Evolutionary conservation across 2,113 vertebrate genomes (phyloP).

Genomic region (Dasyprocta punctata): DNA sequence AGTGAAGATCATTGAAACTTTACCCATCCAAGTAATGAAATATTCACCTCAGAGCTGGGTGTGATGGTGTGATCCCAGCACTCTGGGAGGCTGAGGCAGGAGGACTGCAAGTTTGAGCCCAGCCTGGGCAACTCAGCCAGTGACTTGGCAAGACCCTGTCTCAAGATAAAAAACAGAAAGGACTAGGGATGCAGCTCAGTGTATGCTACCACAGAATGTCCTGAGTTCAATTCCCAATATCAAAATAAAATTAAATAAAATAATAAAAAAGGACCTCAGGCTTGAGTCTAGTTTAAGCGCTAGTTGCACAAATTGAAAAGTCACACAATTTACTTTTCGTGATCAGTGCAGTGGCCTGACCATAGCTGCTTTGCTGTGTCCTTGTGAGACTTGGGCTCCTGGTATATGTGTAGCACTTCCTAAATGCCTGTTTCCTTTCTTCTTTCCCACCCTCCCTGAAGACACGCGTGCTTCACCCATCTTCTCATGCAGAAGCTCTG

Average conservation of each 20-base stretch:
- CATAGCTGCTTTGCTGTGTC: background rate
- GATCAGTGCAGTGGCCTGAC: background rate
- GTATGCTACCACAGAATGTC: background rate
- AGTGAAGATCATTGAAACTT: background rate
- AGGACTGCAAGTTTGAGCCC: background rate
- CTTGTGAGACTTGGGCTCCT: background rate
- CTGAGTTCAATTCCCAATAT: background rate
- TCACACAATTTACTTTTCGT: background rate
- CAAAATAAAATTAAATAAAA: background rate
- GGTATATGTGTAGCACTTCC: background rate
- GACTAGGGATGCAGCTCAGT: background rate
- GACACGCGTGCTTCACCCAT: background rate
- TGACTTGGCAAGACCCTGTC: background rate
- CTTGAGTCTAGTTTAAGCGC: background rate
- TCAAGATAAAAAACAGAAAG: background rate
- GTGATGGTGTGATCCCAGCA: background rate
- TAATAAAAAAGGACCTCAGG: background rate
- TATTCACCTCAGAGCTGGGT: background rate
- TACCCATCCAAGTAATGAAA: background rate
- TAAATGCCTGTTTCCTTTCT: background rate
- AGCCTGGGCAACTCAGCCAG: background rate
- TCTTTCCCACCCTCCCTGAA: background rate
- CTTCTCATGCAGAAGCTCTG: background rate
- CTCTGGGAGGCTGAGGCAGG: background rate
- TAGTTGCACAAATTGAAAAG: conserved; percentile 11